These are phyloP conservation scores for Muscina levida DNA, from an alignment of 2,888 invertebrate genomes.

Conservation along the genomic window DNA sequence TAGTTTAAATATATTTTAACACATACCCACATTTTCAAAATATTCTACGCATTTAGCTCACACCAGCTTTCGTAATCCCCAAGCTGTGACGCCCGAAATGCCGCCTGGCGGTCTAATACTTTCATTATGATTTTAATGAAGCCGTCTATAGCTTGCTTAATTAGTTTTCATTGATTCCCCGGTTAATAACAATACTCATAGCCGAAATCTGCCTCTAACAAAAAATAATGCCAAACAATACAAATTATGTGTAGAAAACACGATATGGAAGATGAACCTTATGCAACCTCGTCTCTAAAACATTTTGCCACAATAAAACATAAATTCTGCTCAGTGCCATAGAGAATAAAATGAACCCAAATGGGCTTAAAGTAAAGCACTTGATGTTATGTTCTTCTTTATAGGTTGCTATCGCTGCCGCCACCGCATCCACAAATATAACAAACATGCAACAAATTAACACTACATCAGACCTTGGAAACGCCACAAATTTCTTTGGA, in stretches of 20 bases:
- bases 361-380: slow-evolving; percentile 5
- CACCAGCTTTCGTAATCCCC: too few relatives aligned
- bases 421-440: not conserved
- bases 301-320: not conserved
- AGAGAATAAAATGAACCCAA: not conserved
- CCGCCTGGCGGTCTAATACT: too few relatives aligned
- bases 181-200: slow-evolving; percentile 7
- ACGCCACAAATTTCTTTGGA: slow-evolving; percentile 61
- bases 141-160: slow-evolving; percentile 7
- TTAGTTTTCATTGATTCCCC: slow-evolving; percentile 14
- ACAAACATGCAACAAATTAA: slow-evolving; percentile 37
- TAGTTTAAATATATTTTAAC: too few relatives aligned
- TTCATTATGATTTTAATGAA: too few relatives aligned
- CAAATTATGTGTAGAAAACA: not conserved
- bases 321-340: not conserved
- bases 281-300: not conserved
- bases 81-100: too few relatives aligned
- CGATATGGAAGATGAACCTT: slow-evolving; percentile 18
- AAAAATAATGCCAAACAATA: slow-evolving; percentile 10
- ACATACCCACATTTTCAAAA: too few relatives aligned
- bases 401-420: not conserved
- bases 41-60: too few relatives aligned
- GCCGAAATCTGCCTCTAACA: too few relatives aligned
- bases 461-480: slow-evolving; percentile 44
- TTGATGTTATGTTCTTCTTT: slow-evolving; percentile 11